Conservation (phyloP, 2,113 vertebrate genomes). For the Ursus arctos region DNA sequence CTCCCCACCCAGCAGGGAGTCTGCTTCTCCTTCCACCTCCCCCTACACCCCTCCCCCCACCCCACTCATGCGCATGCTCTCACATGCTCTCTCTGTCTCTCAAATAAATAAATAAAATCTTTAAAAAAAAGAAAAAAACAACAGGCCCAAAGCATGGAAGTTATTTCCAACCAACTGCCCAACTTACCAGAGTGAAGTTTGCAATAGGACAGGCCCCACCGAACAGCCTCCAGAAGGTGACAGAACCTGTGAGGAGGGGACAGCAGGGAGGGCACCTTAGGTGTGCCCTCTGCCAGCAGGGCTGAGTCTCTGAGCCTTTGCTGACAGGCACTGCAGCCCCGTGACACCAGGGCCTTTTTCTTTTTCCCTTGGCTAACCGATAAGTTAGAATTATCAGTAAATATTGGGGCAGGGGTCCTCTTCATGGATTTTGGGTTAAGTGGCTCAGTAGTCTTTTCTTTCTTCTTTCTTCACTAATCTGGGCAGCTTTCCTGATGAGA, state of each 20-base stretch:
- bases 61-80: fast-evolving
- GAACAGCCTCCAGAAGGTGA: conserved; percentile 88
- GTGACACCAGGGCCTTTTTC: neutral
- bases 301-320: neutral
- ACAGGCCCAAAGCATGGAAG: neutral
- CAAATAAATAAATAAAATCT: neutral
- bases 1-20: neutral
- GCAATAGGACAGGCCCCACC: conserved; percentile 79
- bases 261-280: fast-evolving
- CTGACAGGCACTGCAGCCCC: neutral
- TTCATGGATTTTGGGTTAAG: neutral
- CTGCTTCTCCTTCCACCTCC: neutral
- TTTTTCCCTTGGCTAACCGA: neutral
- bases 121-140: neutral
- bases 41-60: neutral
- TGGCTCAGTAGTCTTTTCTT: neutral
- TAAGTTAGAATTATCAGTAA: neutral
- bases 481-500: neutral
- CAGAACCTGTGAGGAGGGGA: conserved; percentile 71
- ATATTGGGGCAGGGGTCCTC: no score
- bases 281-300: fast-evolving
- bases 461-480: neutral
- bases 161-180: neutral
- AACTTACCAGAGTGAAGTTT: conserved; percentile 88
- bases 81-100: neutral